Conservation (phyloP, 1,140 invertebrate species). For the Aleiodes sp. region DNA sequence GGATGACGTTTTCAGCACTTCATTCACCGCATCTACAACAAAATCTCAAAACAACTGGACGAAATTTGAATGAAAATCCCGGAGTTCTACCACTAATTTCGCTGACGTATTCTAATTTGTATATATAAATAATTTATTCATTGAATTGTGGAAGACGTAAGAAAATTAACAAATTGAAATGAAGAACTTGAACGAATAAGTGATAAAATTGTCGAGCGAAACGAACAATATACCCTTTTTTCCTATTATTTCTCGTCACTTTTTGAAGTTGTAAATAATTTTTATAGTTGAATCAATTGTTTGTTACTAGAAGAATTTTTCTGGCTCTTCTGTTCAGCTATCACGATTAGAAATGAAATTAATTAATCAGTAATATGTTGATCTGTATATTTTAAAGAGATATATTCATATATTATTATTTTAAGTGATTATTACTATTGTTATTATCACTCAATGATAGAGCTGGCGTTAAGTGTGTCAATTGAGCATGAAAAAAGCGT, state of each 20-base stretch:
- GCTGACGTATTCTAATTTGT: slow-evolving; percentile 31
- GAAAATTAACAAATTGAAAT: not conserved
- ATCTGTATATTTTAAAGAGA: slow-evolving; percentile 36
- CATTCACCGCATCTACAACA: slow-evolving; percentile 48
- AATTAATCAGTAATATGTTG: slow-evolving; percentile 21
- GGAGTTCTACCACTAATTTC: not conserved
- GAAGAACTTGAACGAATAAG: not conserved
- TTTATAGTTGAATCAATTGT: slow-evolving; percentile 14
- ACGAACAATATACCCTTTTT: not conserved
- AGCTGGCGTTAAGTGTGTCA: not conserved
- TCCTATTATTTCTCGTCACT: not conserved
- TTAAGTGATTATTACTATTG: not conserved
- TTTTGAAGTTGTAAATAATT: slow-evolving; percentile 18
- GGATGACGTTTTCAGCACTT: slow-evolving; percentile 53
- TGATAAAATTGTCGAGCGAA: slow-evolving; percentile 5
- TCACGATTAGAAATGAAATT: slow-evolving; percentile 2
- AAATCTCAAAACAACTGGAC: slow-evolving; percentile 65
- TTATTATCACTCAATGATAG: not conserved
- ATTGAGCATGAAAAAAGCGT: not conserved
- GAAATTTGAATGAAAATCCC: slow-evolving; percentile 58
- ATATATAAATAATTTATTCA: not conserved
- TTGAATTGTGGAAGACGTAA: too few species aligned
- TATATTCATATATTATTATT: slow-evolving; percentile 4
- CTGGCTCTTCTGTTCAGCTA: not conserved
- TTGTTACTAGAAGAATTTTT: slow-evolving; percentile 10